Conservation (phyloP, 2,888 invertebrate genomes). For the Phalera bucephala region DNA sequence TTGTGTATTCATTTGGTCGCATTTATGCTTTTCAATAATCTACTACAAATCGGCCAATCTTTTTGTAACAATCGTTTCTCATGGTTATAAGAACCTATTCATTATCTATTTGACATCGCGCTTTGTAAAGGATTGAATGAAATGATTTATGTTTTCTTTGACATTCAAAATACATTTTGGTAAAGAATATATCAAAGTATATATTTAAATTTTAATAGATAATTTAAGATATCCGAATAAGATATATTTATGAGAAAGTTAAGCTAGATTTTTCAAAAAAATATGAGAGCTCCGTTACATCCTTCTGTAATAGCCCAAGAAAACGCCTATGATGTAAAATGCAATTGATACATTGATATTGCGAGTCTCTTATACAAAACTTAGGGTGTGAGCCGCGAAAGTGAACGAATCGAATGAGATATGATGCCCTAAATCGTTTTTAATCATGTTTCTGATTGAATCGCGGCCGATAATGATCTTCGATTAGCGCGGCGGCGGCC, state of each 20-base stretch:
- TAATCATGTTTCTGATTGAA: slow-evolving; percentile 74
- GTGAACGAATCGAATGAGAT: slow-evolving; percentile 37
- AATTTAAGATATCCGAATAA: too few species aligned
- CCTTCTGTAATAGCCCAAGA: too few species aligned
- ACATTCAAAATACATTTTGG: too few species aligned
- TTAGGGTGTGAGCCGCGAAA: too few species aligned
- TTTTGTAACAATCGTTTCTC: slow-evolving; percentile 52
- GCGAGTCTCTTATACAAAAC: too few species aligned
- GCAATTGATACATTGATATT: too few species aligned
- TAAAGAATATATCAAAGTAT: too few species aligned
- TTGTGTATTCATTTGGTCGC: slow-evolving; percentile 52
- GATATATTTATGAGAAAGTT: too few species aligned
- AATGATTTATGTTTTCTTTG: slow-evolving; percentile 61
- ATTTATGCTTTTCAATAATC: slow-evolving; percentile 63
- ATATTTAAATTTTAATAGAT: too few species aligned
- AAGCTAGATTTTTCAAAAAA: too few species aligned
- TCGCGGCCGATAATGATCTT: slow-evolving; percentile 67
- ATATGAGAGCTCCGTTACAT: too few species aligned
- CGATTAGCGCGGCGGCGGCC: slow-evolving; percentile 52
- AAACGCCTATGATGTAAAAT: too few species aligned
- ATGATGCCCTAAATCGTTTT: slow-evolving; percentile 58
- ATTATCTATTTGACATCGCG: slow-evolving; percentile 62
- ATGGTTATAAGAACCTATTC: slow-evolving; percentile 49
- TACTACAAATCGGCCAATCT: slow-evolving; percentile 70
- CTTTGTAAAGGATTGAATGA: slow-evolving; percentile 50